Percentiles rank a stretch among this genome's conserved stretches.
Evolutionary conservation across 1,140 invertebrate species (phyloP).

Genomic region (Drosophila lini): DNA sequence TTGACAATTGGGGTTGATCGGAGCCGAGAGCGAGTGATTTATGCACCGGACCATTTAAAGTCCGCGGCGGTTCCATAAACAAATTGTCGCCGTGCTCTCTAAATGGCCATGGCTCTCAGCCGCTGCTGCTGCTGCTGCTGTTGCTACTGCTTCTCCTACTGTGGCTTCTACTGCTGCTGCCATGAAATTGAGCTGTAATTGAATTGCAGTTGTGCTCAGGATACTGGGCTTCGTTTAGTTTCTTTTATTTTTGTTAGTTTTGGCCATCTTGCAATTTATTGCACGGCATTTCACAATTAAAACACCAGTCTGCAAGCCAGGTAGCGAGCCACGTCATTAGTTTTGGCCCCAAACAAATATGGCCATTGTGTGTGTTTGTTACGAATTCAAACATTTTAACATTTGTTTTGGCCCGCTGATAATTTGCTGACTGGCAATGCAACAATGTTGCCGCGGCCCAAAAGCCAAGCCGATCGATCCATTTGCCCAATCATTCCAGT

Average conservation of each 20-base stretch:
- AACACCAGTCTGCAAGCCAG: conserved; percentile 33
- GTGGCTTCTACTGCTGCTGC: conserved; percentile 19
- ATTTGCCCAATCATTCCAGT: conserved; percentile 47
- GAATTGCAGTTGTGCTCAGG: conserved; percentile 70
- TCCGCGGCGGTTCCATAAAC: conserved; percentile 78
- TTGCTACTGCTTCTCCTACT: conserved; percentile 27
- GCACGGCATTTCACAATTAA: conserved; percentile 78
- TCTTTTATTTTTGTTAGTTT: conserved; percentile 40
- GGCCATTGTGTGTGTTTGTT: conserved; percentile 76
- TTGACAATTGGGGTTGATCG: conserved; percentile 67
- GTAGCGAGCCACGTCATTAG: conserved; percentile 72
- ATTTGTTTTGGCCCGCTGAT: conserved; percentile 69
- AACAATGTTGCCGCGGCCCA: conserved; percentile 50
- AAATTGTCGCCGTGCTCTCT: conserved; percentile 79
- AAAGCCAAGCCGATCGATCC: conserved; percentile 4
- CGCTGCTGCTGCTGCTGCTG: conserved; percentile 21
- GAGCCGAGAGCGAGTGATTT: conserved; percentile 69
- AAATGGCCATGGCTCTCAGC: conserved; percentile 67
- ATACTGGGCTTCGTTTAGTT: conserved; percentile 44
- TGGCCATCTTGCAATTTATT: conserved; percentile 80
- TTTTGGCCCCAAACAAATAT: conserved; percentile 71
- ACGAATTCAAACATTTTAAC: conserved; percentile 77
- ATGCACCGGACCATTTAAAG: conserved; percentile 77
- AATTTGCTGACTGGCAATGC: conserved; percentile 46
- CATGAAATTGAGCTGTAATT: conserved; percentile 82